Evolutionary conservation across 2,888 invertebrate genomes (phyloP), one percentile per base, ranked within the genome.

Genomic region (Hirtodrosophila histrioides): DNA sequence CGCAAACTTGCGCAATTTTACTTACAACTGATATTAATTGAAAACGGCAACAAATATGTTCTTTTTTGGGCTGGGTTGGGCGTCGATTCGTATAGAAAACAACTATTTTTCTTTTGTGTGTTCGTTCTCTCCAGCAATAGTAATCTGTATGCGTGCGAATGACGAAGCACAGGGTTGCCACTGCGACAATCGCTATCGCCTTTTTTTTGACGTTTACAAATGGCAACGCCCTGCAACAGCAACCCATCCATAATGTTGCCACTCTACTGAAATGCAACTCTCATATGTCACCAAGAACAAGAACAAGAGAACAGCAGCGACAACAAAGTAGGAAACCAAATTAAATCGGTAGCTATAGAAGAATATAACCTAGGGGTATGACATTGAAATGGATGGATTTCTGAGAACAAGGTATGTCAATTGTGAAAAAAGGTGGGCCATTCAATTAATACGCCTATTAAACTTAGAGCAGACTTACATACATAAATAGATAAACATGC

Each of bases 31-130:
- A 55, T 67, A 44, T 62, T 44, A 60, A 66, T 76, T 74, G 43
- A 69, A 43, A 64, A 50, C 65, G 60, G 68, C 74, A 63, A 51
- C 53, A 69, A 71, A 74, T 80, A 66, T 79, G 74, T 81, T 79
- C 78, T 75, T 71, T 78, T 83, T 81, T 83, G 69, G 84, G 75
- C 68, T 89, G 89, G 89, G 89, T 78, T 88, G 87, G 88, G 89
- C 89, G 74, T 85, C 69, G 62, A 81, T 69, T 78, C 50, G 64
- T 75, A 78, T 66, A 73, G 69, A 79, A 79, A 85, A 86, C 86
- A 86, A 77, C 61, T 80, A 74, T 80, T 86, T 86, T 77, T 77
- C 75, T 80, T 83, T 84, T 75, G 75, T 86, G 79, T 81, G 86
- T 65, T 48, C 71, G 67, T 78, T 81, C 85, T 69, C 75, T 71